These are phyloP conservation scores for Stenolophus ochropezus DNA, from an alignment of 2,888 invertebrate species.

Conservation along the genomic window DNA sequence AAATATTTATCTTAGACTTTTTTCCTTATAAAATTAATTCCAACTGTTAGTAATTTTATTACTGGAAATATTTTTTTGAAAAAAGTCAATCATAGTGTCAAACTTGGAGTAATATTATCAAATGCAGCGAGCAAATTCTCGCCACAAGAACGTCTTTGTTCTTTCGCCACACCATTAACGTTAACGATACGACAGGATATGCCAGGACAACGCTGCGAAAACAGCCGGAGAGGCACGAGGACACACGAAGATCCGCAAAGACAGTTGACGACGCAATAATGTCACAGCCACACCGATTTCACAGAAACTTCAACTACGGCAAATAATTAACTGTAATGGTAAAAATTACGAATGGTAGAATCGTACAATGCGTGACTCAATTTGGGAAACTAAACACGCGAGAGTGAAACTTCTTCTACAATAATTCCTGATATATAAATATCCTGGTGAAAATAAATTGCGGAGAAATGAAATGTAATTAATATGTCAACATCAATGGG, in stretches of 20 bases:
- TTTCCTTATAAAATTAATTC: slow-evolving; percentile 6
- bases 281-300: slow-evolving; percentile 29
- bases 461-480: neutral
- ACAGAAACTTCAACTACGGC: slow-evolving; percentile 10
- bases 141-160: slow-evolving; percentile 56
- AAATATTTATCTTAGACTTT: slow-evolving; percentile 6
- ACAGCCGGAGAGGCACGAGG: slow-evolving; percentile 11
- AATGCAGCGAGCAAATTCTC: slow-evolving; percentile 46
- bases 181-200: slow-evolving; percentile 46
- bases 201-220: slow-evolving; percentile 30
- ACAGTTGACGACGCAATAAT: slow-evolving; percentile 30
- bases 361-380: slow-evolving; percentile 21
- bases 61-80: neutral
- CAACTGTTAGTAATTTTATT: slow-evolving; percentile 1
- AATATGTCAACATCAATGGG: neutral
- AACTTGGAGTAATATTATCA: slow-evolving; percentile 43
- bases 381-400: slow-evolving; percentile 33
- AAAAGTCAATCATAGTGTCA: neutral
- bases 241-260: neutral
- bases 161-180: slow-evolving; percentile 49
- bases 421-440: neutral
- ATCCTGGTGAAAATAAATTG: neutral
- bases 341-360: slow-evolving; percentile 38
- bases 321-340: slow-evolving; percentile 28
- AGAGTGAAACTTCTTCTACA: neutral